Evolutionary conservation across 2,888 invertebrate genomes (phyloP).

Genomic region (Dusona sp.): DNA sequence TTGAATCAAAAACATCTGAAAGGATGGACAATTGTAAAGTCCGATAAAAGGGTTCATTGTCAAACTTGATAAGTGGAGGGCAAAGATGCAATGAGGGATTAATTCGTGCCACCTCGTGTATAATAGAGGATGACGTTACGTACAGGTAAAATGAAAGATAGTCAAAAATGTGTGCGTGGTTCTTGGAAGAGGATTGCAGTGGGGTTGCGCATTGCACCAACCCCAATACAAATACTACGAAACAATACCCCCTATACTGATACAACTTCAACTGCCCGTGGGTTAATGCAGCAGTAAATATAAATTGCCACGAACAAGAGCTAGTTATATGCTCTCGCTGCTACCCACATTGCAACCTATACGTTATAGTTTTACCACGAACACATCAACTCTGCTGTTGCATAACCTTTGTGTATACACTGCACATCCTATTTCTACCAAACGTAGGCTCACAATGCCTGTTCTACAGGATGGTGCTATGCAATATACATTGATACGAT

Average conservation of each 20-base stretch:
- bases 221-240: constrained; percentile 72
- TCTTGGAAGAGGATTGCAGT: constrained; percentile 55
- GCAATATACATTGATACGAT: neutral
- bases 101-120: neutral
- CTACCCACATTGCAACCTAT: constrained; percentile 23
- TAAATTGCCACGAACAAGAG: constrained; percentile 63
- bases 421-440: neutral
- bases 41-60: neutral
- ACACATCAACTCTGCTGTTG: neutral
- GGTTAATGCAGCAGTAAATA: constrained; percentile 69
- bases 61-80: neutral
- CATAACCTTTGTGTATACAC: constrained; percentile 23
- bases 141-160: constrained; percentile 17
- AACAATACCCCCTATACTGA: constrained; percentile 60
- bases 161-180: constrained; percentile 43
- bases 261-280: constrained; percentile 53
- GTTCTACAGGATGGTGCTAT: neutral
- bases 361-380: constrained; percentile 12
- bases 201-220: constrained; percentile 78
- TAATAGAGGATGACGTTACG: neutral
- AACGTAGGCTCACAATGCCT: neutral
- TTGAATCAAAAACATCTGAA: neutral
- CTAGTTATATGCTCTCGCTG: constrained; percentile 55
- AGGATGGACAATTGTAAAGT: neutral
- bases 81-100: neutral